Evolutionary conservation across 2,797 vertebrate genomes (phyloP).

Genomic region (Enteromius radiatus): DNA sequence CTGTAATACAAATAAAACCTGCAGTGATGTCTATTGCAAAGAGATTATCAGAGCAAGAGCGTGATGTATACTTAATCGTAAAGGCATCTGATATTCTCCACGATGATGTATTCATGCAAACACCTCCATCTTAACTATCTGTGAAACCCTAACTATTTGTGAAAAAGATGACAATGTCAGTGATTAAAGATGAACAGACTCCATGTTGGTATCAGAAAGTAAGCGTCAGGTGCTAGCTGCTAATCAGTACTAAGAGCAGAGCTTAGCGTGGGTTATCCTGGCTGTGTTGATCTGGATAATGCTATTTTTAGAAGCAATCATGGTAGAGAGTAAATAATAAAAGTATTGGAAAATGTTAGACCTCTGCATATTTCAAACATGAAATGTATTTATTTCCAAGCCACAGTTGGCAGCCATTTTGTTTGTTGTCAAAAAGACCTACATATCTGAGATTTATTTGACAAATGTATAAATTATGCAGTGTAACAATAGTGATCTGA

Average conservation of each 20-base stretch:
- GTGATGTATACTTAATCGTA: not conserved
- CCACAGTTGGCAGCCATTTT: not conserved
- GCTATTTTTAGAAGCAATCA: conserved; percentile 35
- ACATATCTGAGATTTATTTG: not conserved
- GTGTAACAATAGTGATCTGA: not conserved
- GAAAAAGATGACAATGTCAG: not conserved
- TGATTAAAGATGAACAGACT: not conserved
- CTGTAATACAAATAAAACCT: not conserved
- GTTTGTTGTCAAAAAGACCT: not conserved
- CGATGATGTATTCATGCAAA: not conserved
- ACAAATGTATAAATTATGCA: not conserved
- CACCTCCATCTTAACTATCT: not conserved
- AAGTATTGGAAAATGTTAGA: not conserved
- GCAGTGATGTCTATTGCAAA: not conserved
- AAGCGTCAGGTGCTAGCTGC: conserved; percentile 41
- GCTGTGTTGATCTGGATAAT: conserved; percentile 26
- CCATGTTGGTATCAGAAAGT: conserved; percentile 36
- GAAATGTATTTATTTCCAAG: not conserved
- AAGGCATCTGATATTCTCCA: not conserved
- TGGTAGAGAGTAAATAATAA: not conserved
- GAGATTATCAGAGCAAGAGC: not conserved
- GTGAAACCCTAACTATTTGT: not conserved
- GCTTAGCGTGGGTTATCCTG: conserved; percentile 32
- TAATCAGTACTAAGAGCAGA: conserved; percentile 47
- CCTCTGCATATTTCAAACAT: not conserved